Evolutionary conservation across 1,140 invertebrate genomes (phyloP), one percentile per base, ranked within the genome.

Genomic region (Drosophila quadrilineata): DNA sequence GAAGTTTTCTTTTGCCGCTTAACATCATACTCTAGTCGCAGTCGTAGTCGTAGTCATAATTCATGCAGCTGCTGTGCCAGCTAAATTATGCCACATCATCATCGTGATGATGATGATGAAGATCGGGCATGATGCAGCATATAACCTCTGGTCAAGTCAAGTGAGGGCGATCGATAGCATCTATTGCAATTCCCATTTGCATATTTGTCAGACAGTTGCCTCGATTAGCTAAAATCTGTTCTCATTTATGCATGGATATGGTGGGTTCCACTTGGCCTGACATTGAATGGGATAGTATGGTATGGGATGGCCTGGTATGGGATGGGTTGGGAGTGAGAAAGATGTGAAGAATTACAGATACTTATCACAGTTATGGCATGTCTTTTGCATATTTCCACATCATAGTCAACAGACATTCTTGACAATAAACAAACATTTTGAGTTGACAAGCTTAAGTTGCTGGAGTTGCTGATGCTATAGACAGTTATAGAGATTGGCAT

Each of bases 311-410:
- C n/a, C n/a, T n/a, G 69, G 74, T 75, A 60, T 43, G 29, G 17
- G 19, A 21, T 3, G 35, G 6, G 9, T 6, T 3, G 29, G 9
- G 31, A 12, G 2, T 0, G 31, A 12, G 10, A 33, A 1, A 12
- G 31, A 12, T 3, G 6, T 1, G 8, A 12, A 3, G 31, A 33
- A 3, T n/a, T n/a, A 22, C 10, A 48, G 70, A 57, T 72, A 54
- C 50, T 54, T 75, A 74, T 79, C 63, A 33, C 56, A 75, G 69
- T 77, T 82, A 72, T 84, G 72, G 63, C 59, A 71, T 65, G 49
- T 80, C 56, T 84, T 82, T 82, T 84, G 77, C 77, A 82, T 82
- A 84, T 71, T 84, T 82, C 77, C 77, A 48, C 58, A 82, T 82
- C 70, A 68, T 69, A n/a, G n/a, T 70, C 70, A 41, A 82, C 77